These are phyloP conservation scores for Burhinus bistriatus DNA, from an alignment of 2,113 vertebrate genomes.

Conservation along the genomic window DNA sequence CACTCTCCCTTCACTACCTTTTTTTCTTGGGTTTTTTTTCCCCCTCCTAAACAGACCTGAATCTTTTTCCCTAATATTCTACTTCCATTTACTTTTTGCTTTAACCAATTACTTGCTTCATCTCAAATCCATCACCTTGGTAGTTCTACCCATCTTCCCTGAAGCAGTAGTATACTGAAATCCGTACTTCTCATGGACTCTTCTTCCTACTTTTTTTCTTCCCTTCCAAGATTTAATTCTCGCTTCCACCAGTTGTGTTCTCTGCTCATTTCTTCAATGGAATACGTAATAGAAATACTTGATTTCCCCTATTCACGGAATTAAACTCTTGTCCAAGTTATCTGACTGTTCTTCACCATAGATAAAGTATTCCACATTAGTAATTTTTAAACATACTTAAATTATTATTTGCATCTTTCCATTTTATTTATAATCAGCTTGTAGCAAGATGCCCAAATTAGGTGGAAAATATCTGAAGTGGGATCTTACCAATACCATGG, in stretches of 20 bases:
- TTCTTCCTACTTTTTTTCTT: neutral
- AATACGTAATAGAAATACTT: neutral
- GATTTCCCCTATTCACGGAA: neutral
- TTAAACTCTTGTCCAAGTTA: neutral
- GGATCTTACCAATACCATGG: neutral
- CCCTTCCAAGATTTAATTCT: neutral
- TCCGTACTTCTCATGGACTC: neutral
- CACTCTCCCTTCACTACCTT: neutral
- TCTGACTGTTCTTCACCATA: neutral
- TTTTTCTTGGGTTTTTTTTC: neutral
- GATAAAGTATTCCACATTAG: neutral
- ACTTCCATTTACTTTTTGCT: neutral
- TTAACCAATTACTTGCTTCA: neutral
- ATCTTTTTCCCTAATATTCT: neutral
- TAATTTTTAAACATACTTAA: neutral
- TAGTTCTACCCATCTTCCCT: neutral
- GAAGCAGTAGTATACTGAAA: neutral
- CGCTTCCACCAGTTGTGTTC: neutral
- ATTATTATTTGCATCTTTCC: neutral
- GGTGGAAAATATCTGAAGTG: neutral
- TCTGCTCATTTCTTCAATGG: neutral
- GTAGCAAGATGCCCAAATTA: neutral
- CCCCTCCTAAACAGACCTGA: neutral
- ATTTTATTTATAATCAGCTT: neutral
- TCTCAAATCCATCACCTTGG: neutral